Evolutionary conservation across 2,113 vertebrate genomes (phyloP).

Genomic region (Tachuris rubrigastra): DNA sequence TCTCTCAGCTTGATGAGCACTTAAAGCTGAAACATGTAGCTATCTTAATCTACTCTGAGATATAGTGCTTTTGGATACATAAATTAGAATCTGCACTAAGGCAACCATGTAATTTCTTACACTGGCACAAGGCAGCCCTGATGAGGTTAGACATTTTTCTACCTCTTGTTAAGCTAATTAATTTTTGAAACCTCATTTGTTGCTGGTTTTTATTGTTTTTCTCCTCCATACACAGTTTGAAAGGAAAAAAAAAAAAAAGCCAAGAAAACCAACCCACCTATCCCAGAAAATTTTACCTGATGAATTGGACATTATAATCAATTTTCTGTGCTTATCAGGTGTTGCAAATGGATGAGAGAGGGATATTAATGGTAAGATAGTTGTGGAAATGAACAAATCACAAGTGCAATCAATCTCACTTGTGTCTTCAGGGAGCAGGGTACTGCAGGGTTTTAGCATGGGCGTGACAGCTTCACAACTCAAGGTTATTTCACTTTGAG

Average conservation of each 20-base stretch:
- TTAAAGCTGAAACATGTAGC: constrained; percentile 50
- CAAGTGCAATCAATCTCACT: constrained; percentile 42
- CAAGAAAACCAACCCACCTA: too few relatives aligned
- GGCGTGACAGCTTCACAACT: background rate
- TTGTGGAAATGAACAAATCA: constrained; percentile 37
- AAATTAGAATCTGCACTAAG: constrained; percentile 25
- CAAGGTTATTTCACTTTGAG: background rate
- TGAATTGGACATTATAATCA: constrained; percentile 31
- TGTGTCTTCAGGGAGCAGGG: background rate
- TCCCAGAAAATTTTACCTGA: background rate
- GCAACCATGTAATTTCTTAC: background rate
- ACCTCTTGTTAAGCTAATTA: constrained; percentile 17
- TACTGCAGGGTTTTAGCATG: background rate
- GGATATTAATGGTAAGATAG: constrained; percentile 9
- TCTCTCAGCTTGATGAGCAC: constrained; percentile 46
- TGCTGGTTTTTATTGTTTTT: background rate
- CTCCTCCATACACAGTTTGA: background rate
- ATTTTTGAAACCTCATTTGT: background rate
- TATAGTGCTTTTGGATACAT: background rate
- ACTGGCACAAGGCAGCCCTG: background rate
- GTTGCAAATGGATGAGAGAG: constrained; percentile 6
- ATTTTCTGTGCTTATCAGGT: constrained; percentile 22
- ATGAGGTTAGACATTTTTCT: background rate
- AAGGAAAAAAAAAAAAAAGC: background rate
- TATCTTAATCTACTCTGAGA: constrained; percentile 50